Percentiles rank a stretch among this genome's conserved stretches.
Evolutionary conservation across 2,113 vertebrate species (phyloP).

Genomic region (Sterrhoptilus dennistouni): DNA sequence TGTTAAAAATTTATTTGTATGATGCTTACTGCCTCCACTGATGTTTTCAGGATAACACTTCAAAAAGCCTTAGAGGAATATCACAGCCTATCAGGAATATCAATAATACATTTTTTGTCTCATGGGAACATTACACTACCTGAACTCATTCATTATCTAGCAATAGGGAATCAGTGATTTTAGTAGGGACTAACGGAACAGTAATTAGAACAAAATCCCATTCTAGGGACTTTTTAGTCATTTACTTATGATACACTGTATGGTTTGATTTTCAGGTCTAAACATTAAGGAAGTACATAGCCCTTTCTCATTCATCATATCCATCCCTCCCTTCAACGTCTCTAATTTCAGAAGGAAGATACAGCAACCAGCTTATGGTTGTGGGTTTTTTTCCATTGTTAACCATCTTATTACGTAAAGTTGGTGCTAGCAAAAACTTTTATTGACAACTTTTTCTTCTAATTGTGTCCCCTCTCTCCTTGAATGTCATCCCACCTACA

Average conservation of each 20-base stretch:
- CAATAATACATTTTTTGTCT: neutral
- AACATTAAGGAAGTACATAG: neutral
- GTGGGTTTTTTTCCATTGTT: neutral
- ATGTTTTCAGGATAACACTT: neutral
- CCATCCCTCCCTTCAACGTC: neutral
- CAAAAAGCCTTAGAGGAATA: neutral
- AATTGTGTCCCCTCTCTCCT: neutral
- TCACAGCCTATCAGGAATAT: neutral
- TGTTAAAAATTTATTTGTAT: neutral
- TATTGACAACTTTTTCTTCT: constrained; percentile 40
- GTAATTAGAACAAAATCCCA: constrained; percentile 36
- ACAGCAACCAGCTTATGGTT: constrained; percentile 25
- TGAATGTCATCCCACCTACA: constrained; percentile 6
- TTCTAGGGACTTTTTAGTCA: constrained; percentile 6
- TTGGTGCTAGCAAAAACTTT: constrained; percentile 40
- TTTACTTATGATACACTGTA: neutral
- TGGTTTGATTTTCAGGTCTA: constrained; percentile 34
- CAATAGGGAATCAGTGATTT: neutral
- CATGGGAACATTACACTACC: neutral
- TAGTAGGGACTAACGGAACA: constrained; percentile 12
- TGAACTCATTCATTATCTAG: constrained; percentile 45
- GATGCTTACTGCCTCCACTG: neutral
- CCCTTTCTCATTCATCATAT: neutral
- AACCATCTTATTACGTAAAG: constrained; percentile 37
- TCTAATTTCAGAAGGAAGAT: constrained; percentile 32